Base-by-base conservation (phyloP, 2,888 invertebrate species). In the Endomychus coccineus region DNA sequence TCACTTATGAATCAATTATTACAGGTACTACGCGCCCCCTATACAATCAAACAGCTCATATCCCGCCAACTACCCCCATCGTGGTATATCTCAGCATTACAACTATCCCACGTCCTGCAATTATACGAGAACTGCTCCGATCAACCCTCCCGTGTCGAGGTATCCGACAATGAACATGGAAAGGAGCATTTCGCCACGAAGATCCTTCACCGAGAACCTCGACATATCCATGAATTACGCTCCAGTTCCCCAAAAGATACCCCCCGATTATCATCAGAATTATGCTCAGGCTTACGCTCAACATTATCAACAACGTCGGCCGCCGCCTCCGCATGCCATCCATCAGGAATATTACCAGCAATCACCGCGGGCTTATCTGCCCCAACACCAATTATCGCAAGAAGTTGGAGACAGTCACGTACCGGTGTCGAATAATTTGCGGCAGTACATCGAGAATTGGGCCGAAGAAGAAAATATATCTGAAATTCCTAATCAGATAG, bases 401-500 rank as follows among this genome's bases (percentile, higher is more conserved):
- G 61, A 61, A 24, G 45, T 54, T n/a, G 16, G 48, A n/a, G 51
- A 54, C 30, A 52, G 46, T 29, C 36, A 52, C 4, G 50, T 48
- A 5, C 43, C 48, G 1, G 52, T 55, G 21, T 48, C 59, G 16
- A 56, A 56, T 32, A 58, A 50, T 34, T 45, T 65, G 3, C 61
- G 62, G 33, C 59, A 61, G 19, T 65, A 55, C 35, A 46, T 64
- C 21, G 65, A 65, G 38, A 63, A 55, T 27, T 63, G 64, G 63
- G 60, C 58, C 0, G 64, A 63, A 25, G 64, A 62, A 35, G 60
- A 62, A 10, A 49, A 54, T 1, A 43, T 52, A 1, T 49, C 51
- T 1, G 58, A 56, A 32, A 46, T 27, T 12, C 24, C 15, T 3
- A 41, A 40, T 32, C 40, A 40, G 15, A 37, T 49, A n/a, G 50